Percentiles rank a stretch among this genome's conserved stretches.
Conservation (phyloP, 2,113 vertebrate species). For the Oryzias curvinotus region DNA sequence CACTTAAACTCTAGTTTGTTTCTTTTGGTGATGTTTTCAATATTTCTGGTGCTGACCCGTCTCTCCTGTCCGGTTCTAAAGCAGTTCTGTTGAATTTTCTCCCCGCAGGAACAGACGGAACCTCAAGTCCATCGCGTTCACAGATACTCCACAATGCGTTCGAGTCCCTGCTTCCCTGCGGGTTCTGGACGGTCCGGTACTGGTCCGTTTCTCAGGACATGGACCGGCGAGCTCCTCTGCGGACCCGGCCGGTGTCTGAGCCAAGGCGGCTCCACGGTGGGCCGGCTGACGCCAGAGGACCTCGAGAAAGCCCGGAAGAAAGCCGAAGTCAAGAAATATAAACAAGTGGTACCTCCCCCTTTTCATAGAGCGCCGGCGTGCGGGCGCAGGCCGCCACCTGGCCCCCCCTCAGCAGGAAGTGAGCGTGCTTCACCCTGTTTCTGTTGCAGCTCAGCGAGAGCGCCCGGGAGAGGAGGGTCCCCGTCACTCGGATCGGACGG, state of each 20-base stretch:
- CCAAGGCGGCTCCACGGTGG: slow-evolving; percentile 81
- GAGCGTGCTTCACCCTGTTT: not conserved
- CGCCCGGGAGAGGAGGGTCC: slow-evolving; percentile 88
- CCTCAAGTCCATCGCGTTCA: slow-evolving; percentile 3
- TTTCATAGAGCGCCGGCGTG: not conserved
- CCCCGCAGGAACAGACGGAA: slow-evolving; percentile 19
- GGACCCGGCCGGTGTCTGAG: slow-evolving; percentile 79
- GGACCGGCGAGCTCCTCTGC: slow-evolving; percentile 49
- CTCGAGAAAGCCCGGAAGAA: slow-evolving; percentile 85
- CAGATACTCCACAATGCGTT: slow-evolving; percentile 22
- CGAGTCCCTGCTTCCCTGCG: slow-evolving; percentile 3
- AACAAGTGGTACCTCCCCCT: slow-evolving; percentile 81
- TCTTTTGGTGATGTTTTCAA: too few relatives aligned
- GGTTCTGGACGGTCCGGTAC: not conserved
- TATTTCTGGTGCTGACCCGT: too few relatives aligned
- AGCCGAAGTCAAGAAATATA: slow-evolving; percentile 80
- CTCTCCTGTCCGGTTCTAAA: not conserved
- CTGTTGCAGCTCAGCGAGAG: slow-evolving; percentile 85
- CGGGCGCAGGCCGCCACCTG: not conserved
- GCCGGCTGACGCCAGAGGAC: slow-evolving; percentile 82
- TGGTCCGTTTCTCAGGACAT: slow-evolving; percentile 9
- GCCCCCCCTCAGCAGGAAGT: not conserved
- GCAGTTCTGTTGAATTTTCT: not conserved
- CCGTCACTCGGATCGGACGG: slow-evolving; percentile 86
- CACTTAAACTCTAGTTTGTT: too few relatives aligned